A percentile compares a stretch with the other conserved stretches of the same genome.
Conservation (phyloP, 2,113 vertebrate species). For the Neolamprologus brichardi region DNA sequence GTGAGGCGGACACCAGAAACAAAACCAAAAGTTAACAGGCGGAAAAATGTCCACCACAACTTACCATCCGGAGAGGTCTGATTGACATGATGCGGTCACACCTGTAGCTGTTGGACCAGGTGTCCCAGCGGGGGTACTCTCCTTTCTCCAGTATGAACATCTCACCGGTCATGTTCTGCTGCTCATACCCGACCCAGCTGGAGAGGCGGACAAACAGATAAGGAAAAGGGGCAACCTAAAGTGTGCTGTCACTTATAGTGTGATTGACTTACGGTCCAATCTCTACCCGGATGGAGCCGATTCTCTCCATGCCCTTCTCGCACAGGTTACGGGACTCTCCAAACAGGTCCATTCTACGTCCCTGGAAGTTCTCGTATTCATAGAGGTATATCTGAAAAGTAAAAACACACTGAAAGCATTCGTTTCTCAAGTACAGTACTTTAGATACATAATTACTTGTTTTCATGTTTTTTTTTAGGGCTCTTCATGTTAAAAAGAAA, state of each 20-base stretch:
- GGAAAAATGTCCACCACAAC: not conserved
- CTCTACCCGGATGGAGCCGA: conserved; percentile 76
- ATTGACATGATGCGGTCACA: conserved; percentile 76
- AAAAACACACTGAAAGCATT: not conserved
- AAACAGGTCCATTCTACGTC: conserved; percentile 71
- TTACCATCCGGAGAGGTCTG: conserved; percentile 76
- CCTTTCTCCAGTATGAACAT: conserved; percentile 83
- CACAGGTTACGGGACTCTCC: conserved; percentile 70
- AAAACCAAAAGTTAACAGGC: not conserved
- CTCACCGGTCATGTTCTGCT: conserved; percentile 76
- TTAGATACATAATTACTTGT: not conserved
- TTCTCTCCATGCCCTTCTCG: conserved; percentile 70
- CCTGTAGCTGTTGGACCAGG: conserved; percentile 81
- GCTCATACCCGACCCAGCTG: conserved; percentile 80
- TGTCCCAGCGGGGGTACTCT: conserved; percentile 81
- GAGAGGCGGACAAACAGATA: not conserved
- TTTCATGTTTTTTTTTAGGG: not conserved
- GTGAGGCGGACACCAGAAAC: not conserved
- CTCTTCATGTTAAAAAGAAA: not conserved
- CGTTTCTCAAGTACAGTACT: not conserved
- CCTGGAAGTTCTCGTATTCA: conserved; percentile 80
- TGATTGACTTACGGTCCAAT: conserved; percentile 72
- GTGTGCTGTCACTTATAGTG: not conserved
- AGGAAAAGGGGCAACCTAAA: not conserved
- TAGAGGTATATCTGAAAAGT: conserved; percentile 72